Evolutionary conservation across 1,140 invertebrate genomes (phyloP), one percentile per base, ranked within the genome.

Genomic region (Antheraea pernyi): DNA sequence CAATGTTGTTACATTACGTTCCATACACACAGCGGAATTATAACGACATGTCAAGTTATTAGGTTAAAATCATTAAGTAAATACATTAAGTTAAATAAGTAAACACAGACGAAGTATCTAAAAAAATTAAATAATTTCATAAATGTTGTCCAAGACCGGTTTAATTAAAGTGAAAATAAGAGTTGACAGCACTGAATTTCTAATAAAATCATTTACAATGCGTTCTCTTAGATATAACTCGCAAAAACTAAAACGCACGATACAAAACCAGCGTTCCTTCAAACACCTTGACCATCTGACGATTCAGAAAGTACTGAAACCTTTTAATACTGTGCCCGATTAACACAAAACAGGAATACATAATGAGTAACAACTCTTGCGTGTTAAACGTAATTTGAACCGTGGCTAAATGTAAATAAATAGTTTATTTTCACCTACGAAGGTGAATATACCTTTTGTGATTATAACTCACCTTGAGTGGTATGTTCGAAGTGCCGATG

Each of bases 401-500:
- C 16, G 46, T 53, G 16, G 46, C 13, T 53, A 53, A 53, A 53
- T 53, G 39, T 63, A 65, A 65, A 65, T 42, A 65, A 11, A 48
- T 13, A 16, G 64, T 65, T 46, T 65, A 65, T 65, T 65, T 65
- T 19, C 18, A 65, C 19, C 64, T 7, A 42, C 39, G 63, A 65
- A 65, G 64, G 42, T 65, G 64, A 65, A 53, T 37, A 19, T 16
- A 42, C 59, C 60, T 59, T 71, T 36, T 69, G 30, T 18, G 30
- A 8, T 3, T 16, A 59, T 36, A 22, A 58, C 65, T 59, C 36
- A 98, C 98, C 93, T 97, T 97, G 0, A 99, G 88, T 4, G 95
- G 94, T 81, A 99, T 95, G 81, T 96, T 95, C 62, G 97, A 95
- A 67, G 95, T 96, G 0, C 98, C 98, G 72, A 99, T 97, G 72